Base-by-base conservation (phyloP, 2,888 invertebrate species). In the Tridacna gigas region DNA sequence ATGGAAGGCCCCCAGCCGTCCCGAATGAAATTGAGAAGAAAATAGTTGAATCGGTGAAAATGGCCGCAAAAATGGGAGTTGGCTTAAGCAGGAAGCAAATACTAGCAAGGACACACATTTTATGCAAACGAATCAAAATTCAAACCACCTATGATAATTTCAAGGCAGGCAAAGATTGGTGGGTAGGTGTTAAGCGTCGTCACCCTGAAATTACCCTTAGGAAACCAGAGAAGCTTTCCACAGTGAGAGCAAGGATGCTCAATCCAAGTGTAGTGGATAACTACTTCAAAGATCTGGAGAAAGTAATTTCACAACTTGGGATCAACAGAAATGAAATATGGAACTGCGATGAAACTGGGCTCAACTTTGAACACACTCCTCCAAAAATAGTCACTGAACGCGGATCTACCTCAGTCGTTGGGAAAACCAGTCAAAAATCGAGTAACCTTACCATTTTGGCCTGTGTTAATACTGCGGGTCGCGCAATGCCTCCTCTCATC, bases 131-230 rank as follows among this genome's bases (percentile, higher is more conserved):
- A 20, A 26, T 28, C 12, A 75, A 80, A 61, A 47, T 76, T 3
- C 15, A 48, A 47, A n/a, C 71, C 15, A 63, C 61, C 7, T 83
- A 83, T 51, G 15, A 56, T 20, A 77, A 82, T 66, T 74, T 77
- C 45, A 48, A 74, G 15, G 79, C 86, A 20, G 83, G 83, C 15
- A 82, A 84, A 63, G 80, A 84, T 25, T 87, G 86, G 82, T 84
- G 78, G 78, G 79, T 78, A 7, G 80, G 84, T 2, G 47, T 83
- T 0, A 79, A 65, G 47, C 20, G 66, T 18, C 61, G 82, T 1
- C 77, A 83, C 56, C 80, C 79, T 0, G 86, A 84, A 12, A 25
- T 82, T 9, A 47, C 77, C 5, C 28, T 86, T 9, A 69, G 84
- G 28, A 79, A 84, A 26, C 84, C 84, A 26, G 86, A 82, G 51